Evolutionary conservation across 2,113 vertebrate genomes (phyloP).

Genomic region (Oriolus oriolus): DNA sequence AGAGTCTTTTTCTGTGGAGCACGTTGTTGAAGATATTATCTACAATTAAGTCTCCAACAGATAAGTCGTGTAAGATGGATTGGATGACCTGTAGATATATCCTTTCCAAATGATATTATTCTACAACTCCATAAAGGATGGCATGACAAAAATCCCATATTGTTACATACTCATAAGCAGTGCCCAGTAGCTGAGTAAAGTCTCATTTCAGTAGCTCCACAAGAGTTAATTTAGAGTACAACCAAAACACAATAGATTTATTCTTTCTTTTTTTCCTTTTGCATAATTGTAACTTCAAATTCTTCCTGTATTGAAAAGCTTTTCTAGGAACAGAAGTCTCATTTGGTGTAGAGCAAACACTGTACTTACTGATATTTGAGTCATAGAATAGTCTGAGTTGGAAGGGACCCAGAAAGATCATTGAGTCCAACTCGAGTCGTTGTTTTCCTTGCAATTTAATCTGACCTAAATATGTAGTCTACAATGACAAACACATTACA

Average conservation of each 20-base stretch:
- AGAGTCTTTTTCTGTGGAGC: neutral
- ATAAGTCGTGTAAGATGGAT: neutral
- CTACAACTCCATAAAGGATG: neutral
- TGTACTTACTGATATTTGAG: neutral
- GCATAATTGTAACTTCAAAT: neutral
- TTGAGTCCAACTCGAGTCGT: neutral
- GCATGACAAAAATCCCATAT: neutral
- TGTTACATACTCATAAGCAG: neutral
- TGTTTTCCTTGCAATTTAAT: conserved; percentile 13
- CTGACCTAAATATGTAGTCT: conserved; percentile 8
- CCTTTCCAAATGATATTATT: neutral
- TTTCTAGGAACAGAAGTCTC: neutral
- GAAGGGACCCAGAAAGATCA: neutral
- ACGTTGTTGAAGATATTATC: neutral
- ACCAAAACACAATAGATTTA: neutral
- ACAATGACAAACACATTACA: conserved; percentile 28
- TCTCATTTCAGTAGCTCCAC: neutral
- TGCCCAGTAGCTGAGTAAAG: neutral
- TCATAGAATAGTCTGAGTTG: neutral
- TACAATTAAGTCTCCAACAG: neutral
- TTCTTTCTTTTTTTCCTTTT: neutral
- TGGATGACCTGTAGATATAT: neutral
- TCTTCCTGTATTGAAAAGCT: neutral
- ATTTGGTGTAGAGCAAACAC: neutral
- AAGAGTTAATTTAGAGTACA: neutral